Base-by-base conservation (phyloP, 2,888 invertebrate species). In the Cantharis nigra region DNA sequence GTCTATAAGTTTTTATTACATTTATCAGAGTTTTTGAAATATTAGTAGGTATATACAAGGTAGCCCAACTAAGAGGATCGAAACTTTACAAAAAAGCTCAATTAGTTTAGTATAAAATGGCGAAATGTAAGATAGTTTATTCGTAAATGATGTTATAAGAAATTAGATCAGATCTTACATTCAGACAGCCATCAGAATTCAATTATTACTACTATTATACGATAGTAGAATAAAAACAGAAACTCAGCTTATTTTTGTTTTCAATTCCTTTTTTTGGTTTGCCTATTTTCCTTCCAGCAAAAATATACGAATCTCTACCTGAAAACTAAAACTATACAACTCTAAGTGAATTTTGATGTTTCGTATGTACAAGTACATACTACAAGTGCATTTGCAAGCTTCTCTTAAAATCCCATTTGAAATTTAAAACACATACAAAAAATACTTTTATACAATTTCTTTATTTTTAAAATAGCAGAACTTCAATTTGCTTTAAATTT, bases 281-380 rank as follows among this genome's bases (percentile, higher is more conserved):
- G 9, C 3, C 28, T 3, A 49, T 7, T 49, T n/a, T 5, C n/a
- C 49, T n/a, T 49, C 5, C 2, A 49, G 49, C 49, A 49, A 49
- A 49, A 49, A n/a, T 49, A 49, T 49, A 13, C n/a, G n/a, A n/a
- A 49, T 49, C n/a, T n/a, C n/a, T 49, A 49, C 49, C n/a, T 49
- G 49, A n/a, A 49, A 49, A n/a, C 49, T 49, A 13, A 69, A 71
- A 74, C 75, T 69, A 64, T 76, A 74, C 74, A 78, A 76, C 78
- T 78, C 67, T 33, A 72, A 79, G 78, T 76, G 78, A 74, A 64
- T 79, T 79, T 79, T 79, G 78, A 80, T 80, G 80, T 80, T 79
- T 72, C 72, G 74, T 49, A n/a, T 49, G 49, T n/a, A 49, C n/a
- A 26, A 26, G 9, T 26, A 26, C 26, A 26, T 26, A 26, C 4